Conservation (phyloP, 2,797 vertebrate species). For the Phrynocephalus vlangalii region DNA sequence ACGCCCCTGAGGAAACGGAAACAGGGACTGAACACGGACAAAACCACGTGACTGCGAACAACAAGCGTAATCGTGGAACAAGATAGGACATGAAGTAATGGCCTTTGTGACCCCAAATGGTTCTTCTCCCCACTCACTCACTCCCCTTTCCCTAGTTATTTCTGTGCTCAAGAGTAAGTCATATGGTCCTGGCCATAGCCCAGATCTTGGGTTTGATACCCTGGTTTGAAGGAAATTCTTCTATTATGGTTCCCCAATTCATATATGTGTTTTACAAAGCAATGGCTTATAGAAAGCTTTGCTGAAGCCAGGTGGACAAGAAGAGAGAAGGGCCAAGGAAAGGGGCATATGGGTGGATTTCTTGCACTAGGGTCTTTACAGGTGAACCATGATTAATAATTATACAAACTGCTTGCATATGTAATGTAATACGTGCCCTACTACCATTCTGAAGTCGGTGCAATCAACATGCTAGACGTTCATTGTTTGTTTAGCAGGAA, state of each 20-base stretch:
- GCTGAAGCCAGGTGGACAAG: not conserved
- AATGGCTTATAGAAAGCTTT: not conserved
- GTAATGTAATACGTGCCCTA: not conserved
- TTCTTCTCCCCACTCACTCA: not conserved
- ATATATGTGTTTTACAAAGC: not conserved
- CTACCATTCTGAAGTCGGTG: not conserved
- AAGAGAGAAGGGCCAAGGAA: not conserved
- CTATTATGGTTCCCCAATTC: not conserved
- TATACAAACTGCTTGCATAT: not conserved
- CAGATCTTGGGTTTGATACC: not conserved
- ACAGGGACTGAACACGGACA: too few relatives aligned
- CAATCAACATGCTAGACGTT: not conserved
- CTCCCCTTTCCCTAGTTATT: not conserved
- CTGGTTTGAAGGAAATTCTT: not conserved
- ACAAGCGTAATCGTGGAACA: too few relatives aligned
- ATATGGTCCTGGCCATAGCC: not conserved
- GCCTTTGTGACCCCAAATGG: too few relatives aligned
- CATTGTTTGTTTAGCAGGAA: not conserved
- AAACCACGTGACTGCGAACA: too few relatives aligned
- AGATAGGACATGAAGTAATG: too few relatives aligned
- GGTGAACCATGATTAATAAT: not conserved
- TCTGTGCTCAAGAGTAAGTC: not conserved
- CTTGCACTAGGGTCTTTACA: not conserved
- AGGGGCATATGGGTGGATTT: not conserved
- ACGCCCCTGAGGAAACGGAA: too few relatives aligned